A percentile compares a stretch with the other conserved stretches of the same genome.
Evolutionary conservation across 1,140 invertebrate genomes (phyloP).

Genomic region (Archivesica marissinica): DNA sequence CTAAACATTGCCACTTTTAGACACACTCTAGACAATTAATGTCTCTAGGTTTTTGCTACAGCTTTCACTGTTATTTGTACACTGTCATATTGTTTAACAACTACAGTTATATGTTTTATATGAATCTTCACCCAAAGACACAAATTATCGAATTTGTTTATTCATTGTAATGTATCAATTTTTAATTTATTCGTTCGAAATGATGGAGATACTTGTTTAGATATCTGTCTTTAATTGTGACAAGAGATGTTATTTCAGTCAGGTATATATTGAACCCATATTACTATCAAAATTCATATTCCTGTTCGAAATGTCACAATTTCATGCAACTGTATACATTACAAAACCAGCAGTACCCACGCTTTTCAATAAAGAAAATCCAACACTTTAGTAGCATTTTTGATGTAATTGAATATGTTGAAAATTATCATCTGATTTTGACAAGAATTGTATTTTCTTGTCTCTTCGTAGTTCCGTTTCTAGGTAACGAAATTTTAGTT

Average conservation of each 20-base stretch:
- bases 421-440: too few species aligned
- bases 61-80: conserved; percentile 19
- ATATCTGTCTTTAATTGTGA: neutral
- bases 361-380: too few species aligned
- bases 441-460: too few species aligned
- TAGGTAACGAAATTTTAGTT: too few species aligned
- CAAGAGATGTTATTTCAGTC: neutral
- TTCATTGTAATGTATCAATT: conserved; percentile 32
- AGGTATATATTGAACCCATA: too few species aligned
- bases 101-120: neutral
- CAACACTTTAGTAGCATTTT: too few species aligned
- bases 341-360: too few species aligned
- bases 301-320: too few species aligned
- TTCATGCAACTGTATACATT: too few species aligned
- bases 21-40: conserved; percentile 11
- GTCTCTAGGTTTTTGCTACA: conserved; percentile 3
- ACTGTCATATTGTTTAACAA: conserved; percentile 19
- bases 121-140: conserved; percentile 15
- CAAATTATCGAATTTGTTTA: conserved; percentile 43
- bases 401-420: too few species aligned
- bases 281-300: too few species aligned
- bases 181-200: neutral
- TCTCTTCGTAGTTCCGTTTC: too few species aligned
- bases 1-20: neutral
- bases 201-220: neutral